Evolutionary conservation across 1,140 invertebrate genomes (phyloP), one percentile per base, ranked within the genome.

Genomic region (Sitophilus oryzae): DNA sequence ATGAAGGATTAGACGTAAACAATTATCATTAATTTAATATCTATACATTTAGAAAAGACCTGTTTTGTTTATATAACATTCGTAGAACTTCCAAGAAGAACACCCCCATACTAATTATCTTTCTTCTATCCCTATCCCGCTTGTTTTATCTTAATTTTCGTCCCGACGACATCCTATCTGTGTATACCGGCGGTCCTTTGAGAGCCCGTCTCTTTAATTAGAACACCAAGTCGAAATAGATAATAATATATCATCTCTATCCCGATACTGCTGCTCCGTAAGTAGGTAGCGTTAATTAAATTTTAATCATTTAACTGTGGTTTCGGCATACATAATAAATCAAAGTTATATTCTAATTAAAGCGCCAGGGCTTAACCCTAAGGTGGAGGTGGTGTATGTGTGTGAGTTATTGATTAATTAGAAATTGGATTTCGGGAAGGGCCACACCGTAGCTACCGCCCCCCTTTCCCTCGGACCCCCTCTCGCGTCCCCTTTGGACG

Each of bases 331-430:
- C 38, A 40, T 40, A 40, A 40, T 40, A 40, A 40, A 40, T 40
- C 38, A 40, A 40, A 40, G 38, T 40, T 40, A 40, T 40, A 40
- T 40, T 40, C 38, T 40, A 40, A 40, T 40, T 40, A 40, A 40
- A 40, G 38, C 18, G 38, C 38, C 14, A 15, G 14, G 38, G 38
- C 18, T 40, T 15, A 40, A 40, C 38, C 14, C 18, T 5, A 40
- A 40, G 38, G 38, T n/a, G n/a, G n/a, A n/a, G n/a, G n/a, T n/a
- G n/a, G n/a, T n/a, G n/a, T n/a, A n/a, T 35, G 34, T 40, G 25
- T 30, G 38, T 14, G 38, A 40, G n/a, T 6, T 40, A 40, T 40
- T 40, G 38, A 40, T 40, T 40, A 40, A 40, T 40, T 40, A 40
- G 38, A 40, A 40, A 40, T 40, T 40, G 19, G 38, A 40, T 40